Evolutionary conservation across 2,888 invertebrate species (phyloP).

Genomic region (Petrophora chlorosata): DNA sequence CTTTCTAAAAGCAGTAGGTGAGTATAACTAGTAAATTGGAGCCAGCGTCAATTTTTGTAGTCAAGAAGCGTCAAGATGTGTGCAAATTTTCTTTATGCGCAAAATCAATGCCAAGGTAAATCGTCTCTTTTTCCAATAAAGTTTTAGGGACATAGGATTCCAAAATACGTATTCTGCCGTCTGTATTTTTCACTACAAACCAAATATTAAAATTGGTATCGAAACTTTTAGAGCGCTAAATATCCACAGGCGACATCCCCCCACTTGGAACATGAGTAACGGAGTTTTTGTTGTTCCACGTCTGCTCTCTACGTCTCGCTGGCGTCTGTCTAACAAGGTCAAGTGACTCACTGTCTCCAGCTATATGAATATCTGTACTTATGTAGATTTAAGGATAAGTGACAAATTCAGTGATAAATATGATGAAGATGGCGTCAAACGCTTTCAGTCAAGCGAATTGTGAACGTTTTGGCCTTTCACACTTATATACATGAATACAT

Average conservation of each 20-base stretch:
- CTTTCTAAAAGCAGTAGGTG: too few relatives aligned
- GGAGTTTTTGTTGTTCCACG: constrained; percentile 41
- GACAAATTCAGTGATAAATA: constrained; percentile 33
- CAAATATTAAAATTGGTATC: too few relatives aligned
- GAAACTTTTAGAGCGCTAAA: background rate
- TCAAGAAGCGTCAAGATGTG: too few relatives aligned
- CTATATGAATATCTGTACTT: constrained; percentile 26
- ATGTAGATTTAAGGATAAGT: constrained; percentile 22
- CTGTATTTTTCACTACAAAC: too few relatives aligned
- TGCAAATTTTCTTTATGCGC: too few relatives aligned
- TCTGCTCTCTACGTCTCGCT: constrained; percentile 49
- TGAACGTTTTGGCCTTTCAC: constrained; percentile 12
- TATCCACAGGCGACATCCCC: constrained; percentile 15
- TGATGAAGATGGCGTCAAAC: constrained; percentile 28
- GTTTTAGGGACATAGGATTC: too few relatives aligned
- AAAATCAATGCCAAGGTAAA: too few relatives aligned
- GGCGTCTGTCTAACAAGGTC: constrained; percentile 55
- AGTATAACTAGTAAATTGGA: too few relatives aligned
- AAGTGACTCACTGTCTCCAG: constrained; percentile 45
- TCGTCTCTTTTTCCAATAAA: too few relatives aligned
- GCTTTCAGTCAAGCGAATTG: constrained; percentile 9
- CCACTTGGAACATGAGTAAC: constrained; percentile 44
- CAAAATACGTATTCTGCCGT: too few relatives aligned
- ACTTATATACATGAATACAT: too few relatives aligned
- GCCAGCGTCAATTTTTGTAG: too few relatives aligned